Evolutionary conservation across 1,140 invertebrate genomes (phyloP).

Genomic region (Calliphora vicina): DNA sequence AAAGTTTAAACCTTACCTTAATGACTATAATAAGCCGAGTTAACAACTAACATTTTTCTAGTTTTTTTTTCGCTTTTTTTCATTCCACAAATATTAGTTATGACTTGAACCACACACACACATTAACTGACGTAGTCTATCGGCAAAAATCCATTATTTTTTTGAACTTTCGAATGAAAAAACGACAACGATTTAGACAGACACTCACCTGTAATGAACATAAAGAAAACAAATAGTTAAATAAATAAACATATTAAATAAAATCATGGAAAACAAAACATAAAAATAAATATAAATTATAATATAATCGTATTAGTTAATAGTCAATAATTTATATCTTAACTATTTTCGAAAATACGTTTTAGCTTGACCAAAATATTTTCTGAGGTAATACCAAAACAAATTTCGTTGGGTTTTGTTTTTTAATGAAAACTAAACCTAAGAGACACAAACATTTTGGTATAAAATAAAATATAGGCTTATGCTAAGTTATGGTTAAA

Average conservation of each 20-base stretch:
- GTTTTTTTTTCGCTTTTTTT: not conserved
- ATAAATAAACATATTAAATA: conserved; percentile 4
- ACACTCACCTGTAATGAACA: conserved; percentile 34
- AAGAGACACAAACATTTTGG: not conserved
- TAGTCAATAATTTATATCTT: not conserved
- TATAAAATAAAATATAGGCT: not conserved
- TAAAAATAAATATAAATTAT: conserved; percentile 14
- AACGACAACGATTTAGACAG: conserved; percentile 20
- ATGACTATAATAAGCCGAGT: conserved; percentile 27
- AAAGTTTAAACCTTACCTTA: conserved; percentile 20
- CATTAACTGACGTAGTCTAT: not conserved
- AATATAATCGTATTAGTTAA: conserved; percentile 3
- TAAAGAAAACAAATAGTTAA: not conserved
- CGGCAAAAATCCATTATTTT: not conserved
- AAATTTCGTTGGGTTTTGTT: not conserved
- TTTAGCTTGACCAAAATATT: not conserved
- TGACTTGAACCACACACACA: not conserved
- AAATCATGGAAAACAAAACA: conserved; percentile 11
- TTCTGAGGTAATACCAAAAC: too few species aligned
- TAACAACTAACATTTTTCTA: conserved; percentile 10
- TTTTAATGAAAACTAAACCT: not conserved
- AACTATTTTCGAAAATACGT: not conserved
- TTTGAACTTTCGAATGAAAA: not conserved
- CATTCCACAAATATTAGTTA: not conserved
- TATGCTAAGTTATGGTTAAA: not conserved